Conservation (phyloP, 2,888 invertebrate genomes). For the Achlya flavicornis region DNA sequence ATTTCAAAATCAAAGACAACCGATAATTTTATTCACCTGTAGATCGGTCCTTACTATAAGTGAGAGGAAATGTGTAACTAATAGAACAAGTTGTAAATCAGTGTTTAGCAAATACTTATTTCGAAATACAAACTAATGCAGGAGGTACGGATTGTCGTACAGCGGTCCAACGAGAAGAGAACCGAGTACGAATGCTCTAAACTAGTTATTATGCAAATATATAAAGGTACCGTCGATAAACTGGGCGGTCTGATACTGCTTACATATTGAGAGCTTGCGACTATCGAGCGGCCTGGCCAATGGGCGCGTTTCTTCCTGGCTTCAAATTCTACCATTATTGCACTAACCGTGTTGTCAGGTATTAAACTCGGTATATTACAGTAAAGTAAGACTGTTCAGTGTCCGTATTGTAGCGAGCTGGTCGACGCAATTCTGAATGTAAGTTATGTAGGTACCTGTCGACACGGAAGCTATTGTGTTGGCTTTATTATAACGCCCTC, state of each 20-base stretch:
- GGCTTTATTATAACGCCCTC: not conserved
- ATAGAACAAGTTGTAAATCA: conserved; percentile 22
- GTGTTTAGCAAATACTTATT: conserved; percentile 26
- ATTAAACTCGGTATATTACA: not conserved
- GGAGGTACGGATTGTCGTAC: conserved; percentile 14
- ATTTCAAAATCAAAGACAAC: conserved; percentile 8
- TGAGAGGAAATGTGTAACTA: conserved; percentile 12
- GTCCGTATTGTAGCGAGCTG: not conserved
- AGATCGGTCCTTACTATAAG: conserved; percentile 8
- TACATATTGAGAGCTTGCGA: not conserved
- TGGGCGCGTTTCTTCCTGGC: conserved; percentile 5
- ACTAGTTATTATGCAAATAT: conserved; percentile 2
- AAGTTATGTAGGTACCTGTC: not conserved
- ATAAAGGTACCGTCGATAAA: not conserved
- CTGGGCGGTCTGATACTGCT: conserved; percentile 4
- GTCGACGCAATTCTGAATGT: not conserved
- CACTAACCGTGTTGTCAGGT: not conserved
- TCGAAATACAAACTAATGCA: conserved; percentile 29
- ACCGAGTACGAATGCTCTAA: not conserved
- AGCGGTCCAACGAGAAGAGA: conserved; percentile 22
- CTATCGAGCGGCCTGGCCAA: not conserved
- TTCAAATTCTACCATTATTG: not conserved
- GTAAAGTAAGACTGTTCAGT: not conserved
- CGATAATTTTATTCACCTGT: conserved; percentile 2
- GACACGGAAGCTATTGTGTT: not conserved